phyloP scores from a whole-genome alignment of 2,113 vertebrate genomes.

The Lepus americanus region DNA sequence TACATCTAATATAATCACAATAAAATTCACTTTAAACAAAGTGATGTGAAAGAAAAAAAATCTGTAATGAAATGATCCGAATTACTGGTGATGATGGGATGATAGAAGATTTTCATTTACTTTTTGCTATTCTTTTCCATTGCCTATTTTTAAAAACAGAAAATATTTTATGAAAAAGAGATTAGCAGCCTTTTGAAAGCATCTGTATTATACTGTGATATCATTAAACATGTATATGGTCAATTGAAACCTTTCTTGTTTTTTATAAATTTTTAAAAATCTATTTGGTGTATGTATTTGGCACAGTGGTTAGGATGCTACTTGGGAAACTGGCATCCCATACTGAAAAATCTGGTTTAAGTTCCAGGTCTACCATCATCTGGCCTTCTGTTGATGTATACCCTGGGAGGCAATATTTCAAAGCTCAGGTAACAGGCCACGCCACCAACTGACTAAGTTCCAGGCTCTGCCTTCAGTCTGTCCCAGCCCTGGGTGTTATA shows the following conservation, averaged over 20 bases:
- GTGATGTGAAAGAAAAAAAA: not conserved
- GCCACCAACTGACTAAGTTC: no score
- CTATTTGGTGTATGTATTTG: no score
- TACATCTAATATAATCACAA: not conserved
- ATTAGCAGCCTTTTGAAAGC: not conserved
- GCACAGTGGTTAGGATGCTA: no score
- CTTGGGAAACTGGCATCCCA: no score
- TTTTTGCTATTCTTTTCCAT: not conserved
- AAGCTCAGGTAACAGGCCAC: no score
- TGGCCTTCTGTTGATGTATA: no score
- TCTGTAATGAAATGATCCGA: not conserved
- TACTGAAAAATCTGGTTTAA: no score
- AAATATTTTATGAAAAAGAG: not conserved
- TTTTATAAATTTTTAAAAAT: no score
- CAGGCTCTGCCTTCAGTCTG: no score
- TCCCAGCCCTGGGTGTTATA: no score
- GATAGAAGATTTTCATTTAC: not conserved
- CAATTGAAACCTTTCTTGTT: not conserved
- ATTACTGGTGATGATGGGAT: not conserved
- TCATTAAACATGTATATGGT: not conserved
- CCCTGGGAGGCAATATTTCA: no score
- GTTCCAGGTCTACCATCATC: no score
- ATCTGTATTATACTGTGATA: not conserved
- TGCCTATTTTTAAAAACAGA: slow-evolving; percentile 4
- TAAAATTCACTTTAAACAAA: slow-evolving; percentile 16